Base-by-base conservation (phyloP, 2,797 vertebrate species). In the Microchirus variegatus region DNA sequence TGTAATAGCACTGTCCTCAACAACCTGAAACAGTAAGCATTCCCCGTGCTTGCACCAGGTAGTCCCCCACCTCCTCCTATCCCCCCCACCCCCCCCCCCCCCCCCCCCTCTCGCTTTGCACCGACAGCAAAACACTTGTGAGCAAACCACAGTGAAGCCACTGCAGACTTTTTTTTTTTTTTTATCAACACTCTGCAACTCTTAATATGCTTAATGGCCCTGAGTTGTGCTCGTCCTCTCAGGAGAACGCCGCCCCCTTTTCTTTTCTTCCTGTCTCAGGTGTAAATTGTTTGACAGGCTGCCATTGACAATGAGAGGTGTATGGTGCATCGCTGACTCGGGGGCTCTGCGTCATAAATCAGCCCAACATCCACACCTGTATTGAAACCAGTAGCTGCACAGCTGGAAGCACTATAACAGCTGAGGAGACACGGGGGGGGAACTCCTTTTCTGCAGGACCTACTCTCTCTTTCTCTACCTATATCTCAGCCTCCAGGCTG, bases 11-110 rank as follows among this genome's bases (percentile, higher is more conserved):
- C 55, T 62, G 67, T 81, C 83, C 77, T 84, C 73, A 35, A 65
- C 80, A 76, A 72, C 74, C 74, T 78, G 54, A 61, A 51, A 65
- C 47, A 74, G 76, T 86, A 82, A 86, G 87, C 85, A 86, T 65
- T 60, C 69, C 60, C 63, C 54, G 22, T 77, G 74, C 80, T 84
- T 76, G 63, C 73, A 69, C 67, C 67, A 87, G 84, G 82, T 87
- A 80, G 78, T 73, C 72, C 67, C 73, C 66, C 72, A 36, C 67
- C 63, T 48, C 72, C 63, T 72, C 53, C 35, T 5, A 41, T 18
- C 16, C 51, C 38, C 40, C 50, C 42, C 57, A 36, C n/a, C n/a
- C n/a, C n/a, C n/a, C n/a, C n/a, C n/a, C 72, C 67, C 73, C 66
- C 72, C 31, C 67, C 63, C 46, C 72, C 63, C 72, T 52, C 35